Evolutionary conservation across 2,888 invertebrate species (phyloP).

Genomic region (Sialis fuliginosa): DNA sequence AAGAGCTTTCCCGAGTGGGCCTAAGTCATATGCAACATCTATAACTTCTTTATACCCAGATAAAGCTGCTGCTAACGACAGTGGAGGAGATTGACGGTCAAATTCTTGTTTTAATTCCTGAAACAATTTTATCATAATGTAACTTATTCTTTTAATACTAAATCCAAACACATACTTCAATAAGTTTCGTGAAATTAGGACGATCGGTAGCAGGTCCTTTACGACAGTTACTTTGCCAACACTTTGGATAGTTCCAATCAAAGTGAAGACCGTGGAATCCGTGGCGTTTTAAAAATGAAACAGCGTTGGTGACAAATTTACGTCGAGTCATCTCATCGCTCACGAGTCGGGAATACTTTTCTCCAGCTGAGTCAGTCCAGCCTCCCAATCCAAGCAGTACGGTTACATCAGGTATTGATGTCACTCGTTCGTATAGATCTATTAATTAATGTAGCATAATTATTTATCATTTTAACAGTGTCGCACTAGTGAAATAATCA

Average conservation of each 20-base stretch:
- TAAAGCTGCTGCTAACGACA: conserved; percentile 63
- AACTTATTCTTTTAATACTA: not conserved
- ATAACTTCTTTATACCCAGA: conserved; percentile 87
- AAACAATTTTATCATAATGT: conserved; percentile 5
- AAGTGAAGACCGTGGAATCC: conserved; percentile 76
- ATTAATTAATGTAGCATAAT: conserved; percentile 12
- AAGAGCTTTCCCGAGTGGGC: conserved; percentile 43
- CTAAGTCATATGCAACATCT: conserved; percentile 66
- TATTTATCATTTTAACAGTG: not conserved
- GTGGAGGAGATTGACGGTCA: conserved; percentile 37
- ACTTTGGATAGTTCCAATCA: conserved; percentile 91
- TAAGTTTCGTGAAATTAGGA: conserved; percentile 56
- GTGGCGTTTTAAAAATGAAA: conserved; percentile 52
- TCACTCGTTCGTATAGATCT: conserved; percentile 67
- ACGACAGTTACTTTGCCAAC: conserved; percentile 81
- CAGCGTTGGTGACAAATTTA: conserved; percentile 49
- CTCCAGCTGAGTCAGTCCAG: conserved; percentile 83
- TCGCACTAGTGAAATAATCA: no score
- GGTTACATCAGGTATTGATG: conserved; percentile 43
- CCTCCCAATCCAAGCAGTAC: conserved; percentile 79
- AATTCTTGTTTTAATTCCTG: conserved; percentile 49
- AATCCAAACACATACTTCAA: conserved; percentile 33
- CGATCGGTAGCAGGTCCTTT: conserved; percentile 64
- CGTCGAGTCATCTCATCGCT: conserved; percentile 44
- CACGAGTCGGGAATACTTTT: conserved; percentile 69